Base-by-base conservation (phyloP, 2,888 invertebrate species). In the Megastigmus dorsalis region DNA sequence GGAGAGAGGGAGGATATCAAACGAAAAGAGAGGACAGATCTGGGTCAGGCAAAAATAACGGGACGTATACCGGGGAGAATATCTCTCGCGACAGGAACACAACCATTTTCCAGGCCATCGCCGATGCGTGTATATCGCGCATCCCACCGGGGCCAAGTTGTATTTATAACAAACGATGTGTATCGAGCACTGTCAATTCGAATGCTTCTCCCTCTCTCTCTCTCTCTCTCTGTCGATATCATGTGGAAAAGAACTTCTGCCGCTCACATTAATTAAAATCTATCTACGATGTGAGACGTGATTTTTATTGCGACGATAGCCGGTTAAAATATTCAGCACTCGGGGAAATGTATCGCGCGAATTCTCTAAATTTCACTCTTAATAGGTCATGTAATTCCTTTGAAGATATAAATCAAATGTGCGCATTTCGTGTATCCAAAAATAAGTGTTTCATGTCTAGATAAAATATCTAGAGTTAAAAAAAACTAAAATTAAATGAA, bases 41-140 rank as follows among this genome's bases (percentile, higher is more conserved):
- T 79, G 67, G 80, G 78, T 80, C 79, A 63, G 26, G 55, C 62
- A 67, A 78, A 78, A 77, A 77, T 75, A 78, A 62, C 50, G 57
- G 71, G 18, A n/a, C 7, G 18, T 1, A n/a, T 48, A 9, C 9
- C 5, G 18, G 13, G 26, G 43, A 60, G 55, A 66, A 76, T 75
- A 74, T 62, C 36, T 55, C 23, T n/a, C 23, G 30, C 48, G 36
- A 38, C 43, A 41, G 50, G n/a, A 68, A 59, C 48, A 30, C 26
- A 43, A 45, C 10, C 33, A 41, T 69, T 74, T 74, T 68, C 43
- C 50, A 63, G 33, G 33, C 41, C 43, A 63, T 69, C 63, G 57
- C 55, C 30, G 15, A 43, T 38, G 38, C 9, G 33, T 59, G 20
- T 48, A 5, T 15, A 36, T 23, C 26, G 6, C 13, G 3, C 26